phyloP scores from a whole-genome alignment of 2,113 vertebrate genomes.

The Alligator mississippiensis region DNA sequence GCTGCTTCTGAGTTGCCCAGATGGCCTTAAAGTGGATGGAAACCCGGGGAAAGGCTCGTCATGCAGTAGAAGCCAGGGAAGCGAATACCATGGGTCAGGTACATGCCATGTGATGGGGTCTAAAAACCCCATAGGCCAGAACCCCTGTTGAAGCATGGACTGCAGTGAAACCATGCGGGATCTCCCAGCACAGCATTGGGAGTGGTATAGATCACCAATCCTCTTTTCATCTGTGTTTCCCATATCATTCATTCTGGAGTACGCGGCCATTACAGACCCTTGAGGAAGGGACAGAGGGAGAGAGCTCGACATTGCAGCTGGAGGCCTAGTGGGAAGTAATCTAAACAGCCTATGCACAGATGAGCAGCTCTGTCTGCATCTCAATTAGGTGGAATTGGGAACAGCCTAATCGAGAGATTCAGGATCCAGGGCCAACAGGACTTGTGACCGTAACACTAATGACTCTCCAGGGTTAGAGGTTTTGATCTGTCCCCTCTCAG shows the following conservation, averaged over 20 bases:
- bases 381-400: not conserved
- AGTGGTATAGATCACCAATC: not conserved
- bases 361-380: conserved; percentile 52
- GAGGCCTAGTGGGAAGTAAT: not conserved
- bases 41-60: not conserved
- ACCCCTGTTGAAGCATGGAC: not conserved
- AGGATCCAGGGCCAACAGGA: not conserved
- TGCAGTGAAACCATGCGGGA: not conserved
- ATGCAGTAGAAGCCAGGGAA: not conserved
- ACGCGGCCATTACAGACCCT: not conserved
- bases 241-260: not conserved
- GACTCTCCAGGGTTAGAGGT: not conserved
- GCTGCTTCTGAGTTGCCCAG: not conserved
- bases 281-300: accelerated
- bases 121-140: not conserved
- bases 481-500: not conserved
- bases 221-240: not conserved
- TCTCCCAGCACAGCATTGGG: not conserved
- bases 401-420: not conserved
- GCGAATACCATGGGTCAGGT: accelerated
- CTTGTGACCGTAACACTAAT: not conserved
- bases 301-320: not conserved
- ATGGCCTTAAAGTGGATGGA: not conserved
- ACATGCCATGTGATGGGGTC: not conserved
- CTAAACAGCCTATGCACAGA: conserved; percentile 14